These are phyloP conservation scores for Salvelinus namaycush DNA, from an alignment of 2,113 vertebrate genomes.

Conservation along the genomic window DNA sequence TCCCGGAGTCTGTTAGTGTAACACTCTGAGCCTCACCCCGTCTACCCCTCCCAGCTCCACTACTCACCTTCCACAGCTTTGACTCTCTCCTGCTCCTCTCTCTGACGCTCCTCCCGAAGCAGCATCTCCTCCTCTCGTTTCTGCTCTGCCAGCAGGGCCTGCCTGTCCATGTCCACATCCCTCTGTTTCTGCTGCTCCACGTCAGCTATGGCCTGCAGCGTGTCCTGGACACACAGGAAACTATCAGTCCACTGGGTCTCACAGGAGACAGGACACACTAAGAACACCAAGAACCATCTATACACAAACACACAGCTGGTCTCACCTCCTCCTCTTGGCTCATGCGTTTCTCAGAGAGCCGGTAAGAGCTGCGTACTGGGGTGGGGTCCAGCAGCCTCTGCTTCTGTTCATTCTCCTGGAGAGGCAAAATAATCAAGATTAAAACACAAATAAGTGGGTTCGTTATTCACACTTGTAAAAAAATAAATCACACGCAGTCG, in stretches of 20 bases:
- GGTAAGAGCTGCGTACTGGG: constrained; percentile 77
- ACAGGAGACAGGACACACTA: not conserved
- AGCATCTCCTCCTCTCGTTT: constrained; percentile 89
- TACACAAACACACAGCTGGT: too few species aligned
- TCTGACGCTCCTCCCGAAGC: constrained; percentile 86
- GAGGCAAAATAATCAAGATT: not conserved
- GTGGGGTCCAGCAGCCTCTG: constrained; percentile 79
- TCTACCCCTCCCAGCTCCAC: not conserved
- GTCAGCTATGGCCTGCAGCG: constrained; percentile 63
- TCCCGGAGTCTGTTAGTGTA: too few species aligned
- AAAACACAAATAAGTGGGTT: not conserved
- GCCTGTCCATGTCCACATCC: constrained; percentile 88
- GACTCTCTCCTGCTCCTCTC: constrained; percentile 88
- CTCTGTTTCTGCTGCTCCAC: constrained; percentile 82
- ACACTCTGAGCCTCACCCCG: not conserved
- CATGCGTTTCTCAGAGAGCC: constrained; percentile 73
- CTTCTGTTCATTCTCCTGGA: constrained; percentile 84
- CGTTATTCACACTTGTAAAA: not conserved
- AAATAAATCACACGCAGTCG: not conserved
- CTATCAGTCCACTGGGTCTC: constrained; percentile 4
- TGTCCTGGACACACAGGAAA: constrained; percentile 67
- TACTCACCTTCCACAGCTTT: constrained; percentile 91
- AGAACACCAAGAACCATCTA: too few species aligned
- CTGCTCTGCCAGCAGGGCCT: constrained; percentile 88
- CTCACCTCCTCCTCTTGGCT: constrained; percentile 60